These are phyloP conservation scores for Stenchaetothrips biformis DNA, from an alignment of 2,888 invertebrate species.

Conservation along the genomic window DNA sequence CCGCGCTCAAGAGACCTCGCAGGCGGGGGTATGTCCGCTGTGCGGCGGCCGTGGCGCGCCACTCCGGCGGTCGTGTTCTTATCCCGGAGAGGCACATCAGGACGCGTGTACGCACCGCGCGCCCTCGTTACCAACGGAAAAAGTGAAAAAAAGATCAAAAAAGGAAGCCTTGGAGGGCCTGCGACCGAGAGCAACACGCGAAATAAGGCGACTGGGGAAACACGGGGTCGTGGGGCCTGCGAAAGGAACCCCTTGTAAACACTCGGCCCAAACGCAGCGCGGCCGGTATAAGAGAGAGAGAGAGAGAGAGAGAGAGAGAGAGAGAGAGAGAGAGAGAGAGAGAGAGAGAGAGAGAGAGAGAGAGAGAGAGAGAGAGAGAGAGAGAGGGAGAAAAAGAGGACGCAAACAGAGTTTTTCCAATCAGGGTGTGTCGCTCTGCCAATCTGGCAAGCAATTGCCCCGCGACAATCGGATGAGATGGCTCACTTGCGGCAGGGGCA, in stretches of 20 bases:
- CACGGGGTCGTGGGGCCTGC: no score
- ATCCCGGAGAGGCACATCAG: background rate
- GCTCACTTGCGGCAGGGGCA: no score
- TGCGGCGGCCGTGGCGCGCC: background rate
- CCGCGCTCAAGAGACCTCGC: background rate
- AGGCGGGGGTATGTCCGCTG: no score
- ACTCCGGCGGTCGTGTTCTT: background rate
- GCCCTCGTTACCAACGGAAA: background rate
- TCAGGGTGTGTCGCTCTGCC: no score
- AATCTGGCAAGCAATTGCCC: no score
- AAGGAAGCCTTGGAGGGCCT: no score
- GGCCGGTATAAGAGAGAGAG: background rate
- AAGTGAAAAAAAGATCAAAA: no score
- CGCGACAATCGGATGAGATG: no score
- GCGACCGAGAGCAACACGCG: no score
- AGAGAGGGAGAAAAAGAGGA: background rate
- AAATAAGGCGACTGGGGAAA: no score
- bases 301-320: background rate
- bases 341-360: background rate
- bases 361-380: background rate
- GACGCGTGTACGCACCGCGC: background rate
- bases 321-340: slow-evolving; percentile 11
- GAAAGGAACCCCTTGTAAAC: no score
- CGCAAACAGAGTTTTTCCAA: background rate
- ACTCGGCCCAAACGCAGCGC: no score